Evolutionary conservation across 2,113 vertebrate species (phyloP).

Genomic region (Hystrix brachyura): DNA sequence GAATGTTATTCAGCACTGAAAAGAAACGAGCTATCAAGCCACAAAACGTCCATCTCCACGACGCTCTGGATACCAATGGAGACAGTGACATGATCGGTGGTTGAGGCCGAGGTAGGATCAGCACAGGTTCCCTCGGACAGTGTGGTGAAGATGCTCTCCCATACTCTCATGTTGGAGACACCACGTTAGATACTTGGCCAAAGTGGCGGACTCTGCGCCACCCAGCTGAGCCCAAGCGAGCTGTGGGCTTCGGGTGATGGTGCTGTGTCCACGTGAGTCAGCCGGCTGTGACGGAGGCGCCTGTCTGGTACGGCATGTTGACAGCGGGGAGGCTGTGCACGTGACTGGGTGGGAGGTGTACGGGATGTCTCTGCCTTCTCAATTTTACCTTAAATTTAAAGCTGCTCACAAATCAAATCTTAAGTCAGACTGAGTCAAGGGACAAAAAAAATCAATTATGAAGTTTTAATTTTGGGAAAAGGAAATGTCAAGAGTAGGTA

Average conservation of each 20-base stretch:
- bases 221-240: no score
- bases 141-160: background rate
- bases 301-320: background rate
- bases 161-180: no score
- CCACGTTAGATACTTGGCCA: background rate
- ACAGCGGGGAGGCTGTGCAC: no score
- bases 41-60: background rate
- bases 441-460: background rate
- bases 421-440: background rate
- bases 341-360: rapidly evolving
- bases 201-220: no score
- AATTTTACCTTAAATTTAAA: background rate
- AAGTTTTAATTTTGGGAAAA: background rate
- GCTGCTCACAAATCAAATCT: background rate
- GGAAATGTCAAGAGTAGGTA: background rate
- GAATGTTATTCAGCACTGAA: no score
- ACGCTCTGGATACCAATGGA: background rate
- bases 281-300: no score
- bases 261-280: background rate
- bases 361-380: no score
- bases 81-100: background rate
- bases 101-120: background rate
- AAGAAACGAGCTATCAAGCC: background rate
- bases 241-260: no score
- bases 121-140: background rate